These are phyloP conservation scores for Platycheirus albimanus DNA, from an alignment of 2,888 invertebrate genomes.

Conservation along the genomic window DNA sequence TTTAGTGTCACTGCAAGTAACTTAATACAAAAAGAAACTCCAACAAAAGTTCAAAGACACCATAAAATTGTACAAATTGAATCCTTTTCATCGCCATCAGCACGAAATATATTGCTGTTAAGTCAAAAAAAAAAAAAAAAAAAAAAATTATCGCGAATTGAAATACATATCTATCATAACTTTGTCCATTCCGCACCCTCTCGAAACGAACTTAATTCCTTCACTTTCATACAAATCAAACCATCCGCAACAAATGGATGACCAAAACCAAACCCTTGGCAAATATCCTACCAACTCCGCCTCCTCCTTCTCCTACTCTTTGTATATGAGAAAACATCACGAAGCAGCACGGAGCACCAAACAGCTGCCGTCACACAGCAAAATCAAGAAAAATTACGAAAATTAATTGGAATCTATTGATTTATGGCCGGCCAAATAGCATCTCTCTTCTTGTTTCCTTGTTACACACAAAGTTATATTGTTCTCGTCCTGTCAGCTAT, in stretches of 20 bases:
- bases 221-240: slow-evolving; percentile 46
- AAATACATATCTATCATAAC: slow-evolving; percentile 48
- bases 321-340: slow-evolving; percentile 9
- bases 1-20: too few relatives aligned
- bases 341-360: slow-evolving; percentile 26
- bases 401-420: slow-evolving; percentile 74
- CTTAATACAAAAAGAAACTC: too few relatives aligned
- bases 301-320: neutral
- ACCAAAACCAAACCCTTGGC: slow-evolving; percentile 24
- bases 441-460: slow-evolving; percentile 38
- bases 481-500: slow-evolving; percentile 70
- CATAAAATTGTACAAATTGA: neutral
- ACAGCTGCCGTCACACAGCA: slow-evolving; percentile 49
- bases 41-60: too few relatives aligned
- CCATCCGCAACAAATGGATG: slow-evolving; percentile 67
- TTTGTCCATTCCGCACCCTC: neutral
- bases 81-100: slow-evolving; percentile 22
- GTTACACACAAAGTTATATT: slow-evolving; percentile 58
- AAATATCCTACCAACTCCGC: neutral
- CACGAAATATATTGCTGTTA: slow-evolving; percentile 26
- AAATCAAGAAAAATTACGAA: slow-evolving; percentile 72
- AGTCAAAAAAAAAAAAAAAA: slow-evolving; percentile 6
- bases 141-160: slow-evolving; percentile 43
- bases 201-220: slow-evolving; percentile 4
- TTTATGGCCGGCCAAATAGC: slow-evolving; percentile 59